Percentiles rank a stretch among this genome's conserved stretches.
Conservation (phyloP, 92 coral and sea anemone species). For the Phenganax stokvisi region DNA sequence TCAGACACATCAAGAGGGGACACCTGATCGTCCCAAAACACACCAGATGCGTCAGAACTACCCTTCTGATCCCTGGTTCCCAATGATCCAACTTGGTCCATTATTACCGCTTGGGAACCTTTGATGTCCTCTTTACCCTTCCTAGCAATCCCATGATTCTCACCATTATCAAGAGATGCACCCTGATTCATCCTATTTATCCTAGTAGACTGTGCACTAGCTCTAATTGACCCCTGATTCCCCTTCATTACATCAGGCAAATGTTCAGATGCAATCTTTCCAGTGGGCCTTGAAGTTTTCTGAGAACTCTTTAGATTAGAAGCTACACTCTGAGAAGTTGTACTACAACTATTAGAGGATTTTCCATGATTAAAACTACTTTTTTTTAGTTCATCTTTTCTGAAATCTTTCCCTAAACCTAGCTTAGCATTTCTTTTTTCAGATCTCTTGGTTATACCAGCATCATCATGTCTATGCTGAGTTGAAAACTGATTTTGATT, state of each 20-base stretch:
- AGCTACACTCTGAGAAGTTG: background rate
- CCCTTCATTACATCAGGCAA: background rate
- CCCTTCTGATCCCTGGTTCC: conserved; percentile 3
- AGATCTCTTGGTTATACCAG: background rate
- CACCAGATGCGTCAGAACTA: conserved; percentile 36
- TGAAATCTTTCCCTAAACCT: background rate
- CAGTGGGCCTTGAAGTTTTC: background rate
- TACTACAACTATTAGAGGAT: background rate
- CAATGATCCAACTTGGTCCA: background rate
- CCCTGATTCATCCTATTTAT: background rate
- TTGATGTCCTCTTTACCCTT: conserved; percentile 1
- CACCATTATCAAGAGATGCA: background rate
- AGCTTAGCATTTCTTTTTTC: background rate
- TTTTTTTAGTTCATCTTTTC: background rate
- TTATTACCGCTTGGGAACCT: background rate
- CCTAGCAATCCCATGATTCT: background rate
- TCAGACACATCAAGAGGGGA: conserved; percentile 70
- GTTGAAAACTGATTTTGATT: too few species aligned
- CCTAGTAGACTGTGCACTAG: background rate
- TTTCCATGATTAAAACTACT: background rate
- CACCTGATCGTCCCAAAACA: conserved; percentile 80
- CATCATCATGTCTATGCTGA: too few species aligned
- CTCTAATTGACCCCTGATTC: background rate
- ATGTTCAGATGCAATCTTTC: background rate
- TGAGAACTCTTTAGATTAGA: background rate